Evolutionary conservation across 2,888 invertebrate species (phyloP).

Genomic region (Augiades crinisus): DNA sequence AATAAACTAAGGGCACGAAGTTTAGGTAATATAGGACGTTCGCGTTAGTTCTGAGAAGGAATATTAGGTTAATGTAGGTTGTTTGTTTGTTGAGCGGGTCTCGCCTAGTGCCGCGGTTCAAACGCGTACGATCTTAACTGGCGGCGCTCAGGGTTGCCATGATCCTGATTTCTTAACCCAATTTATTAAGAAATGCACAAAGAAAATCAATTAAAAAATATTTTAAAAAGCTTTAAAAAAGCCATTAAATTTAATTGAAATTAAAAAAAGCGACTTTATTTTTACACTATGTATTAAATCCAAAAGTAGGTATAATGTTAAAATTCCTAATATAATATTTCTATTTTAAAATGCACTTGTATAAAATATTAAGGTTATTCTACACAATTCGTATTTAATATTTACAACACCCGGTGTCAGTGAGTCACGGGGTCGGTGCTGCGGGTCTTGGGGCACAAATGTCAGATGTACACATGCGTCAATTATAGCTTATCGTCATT

Average conservation of each 20-base stretch:
- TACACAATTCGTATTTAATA: background rate
- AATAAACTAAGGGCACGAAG: background rate
- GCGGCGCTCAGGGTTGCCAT: background rate
- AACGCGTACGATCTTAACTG: background rate
- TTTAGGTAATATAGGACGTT: background rate
- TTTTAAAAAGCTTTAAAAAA: too few relatives aligned
- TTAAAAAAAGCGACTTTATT: too few relatives aligned
- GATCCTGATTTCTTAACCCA: too few relatives aligned
- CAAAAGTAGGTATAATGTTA: too few relatives aligned
- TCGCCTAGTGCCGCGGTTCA: background rate
- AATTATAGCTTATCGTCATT: background rate
- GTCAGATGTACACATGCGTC: slow-evolving; percentile 4
- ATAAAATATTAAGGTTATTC: too few relatives aligned
- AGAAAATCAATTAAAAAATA: too few relatives aligned
- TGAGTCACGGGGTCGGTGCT: background rate
- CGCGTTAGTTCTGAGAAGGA: slow-evolving; percentile 1
- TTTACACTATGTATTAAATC: too few relatives aligned
- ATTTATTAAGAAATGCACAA: too few relatives aligned
- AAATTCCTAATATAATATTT: too few relatives aligned
- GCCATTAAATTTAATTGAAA: too few relatives aligned
- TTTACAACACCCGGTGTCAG: slow-evolving; percentile 4
- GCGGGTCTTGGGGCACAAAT: background rate
- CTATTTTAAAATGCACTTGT: too few relatives aligned
- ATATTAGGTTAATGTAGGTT: slow-evolving; percentile 7
- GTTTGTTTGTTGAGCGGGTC: slow-evolving; percentile 1